phyloP scores from a whole-genome alignment of 1,140 invertebrate genomes.

The Myzus persicae region DNA sequence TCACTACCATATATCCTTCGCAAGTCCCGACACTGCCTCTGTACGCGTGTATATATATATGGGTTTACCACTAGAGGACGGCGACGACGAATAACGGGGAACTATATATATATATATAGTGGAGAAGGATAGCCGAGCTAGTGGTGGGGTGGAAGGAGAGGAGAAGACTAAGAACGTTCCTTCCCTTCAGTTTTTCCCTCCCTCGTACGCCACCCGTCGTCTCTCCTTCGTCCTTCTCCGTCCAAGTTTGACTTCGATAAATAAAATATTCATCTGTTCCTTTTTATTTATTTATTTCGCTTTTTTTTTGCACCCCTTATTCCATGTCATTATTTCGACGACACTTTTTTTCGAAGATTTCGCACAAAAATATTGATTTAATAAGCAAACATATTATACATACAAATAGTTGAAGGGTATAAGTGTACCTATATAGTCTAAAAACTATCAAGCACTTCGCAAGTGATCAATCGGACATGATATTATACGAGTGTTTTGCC shows the following conservation, averaged over 20 bases:
- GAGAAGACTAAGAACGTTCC: constrained; percentile 2
- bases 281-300: constrained; percentile 36
- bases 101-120: neutral
- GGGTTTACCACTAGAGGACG: constrained; percentile 6
- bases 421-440: neutral
- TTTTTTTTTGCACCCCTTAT: neutral
- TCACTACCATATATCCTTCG: neutral
- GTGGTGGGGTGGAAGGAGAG: neutral
- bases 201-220: neutral
- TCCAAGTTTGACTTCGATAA: constrained; percentile 23
- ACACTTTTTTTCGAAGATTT: constrained; percentile 28
- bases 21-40: neutral
- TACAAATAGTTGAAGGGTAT: neutral
- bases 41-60: neutral
- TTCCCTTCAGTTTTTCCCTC: neutral
- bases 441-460: neutral
- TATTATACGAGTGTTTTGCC: neutral
- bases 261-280: constrained; percentile 44
- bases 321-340: neutral
- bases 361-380: neutral
- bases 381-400: neutral
- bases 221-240: neutral
- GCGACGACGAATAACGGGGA: neutral
- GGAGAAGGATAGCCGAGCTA: neutral
- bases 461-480: neutral